Evolutionary conservation across 2,113 vertebrate species (phyloP), one percentile per base, ranked within the genome.

Genomic region (Prolemur simus): DNA sequence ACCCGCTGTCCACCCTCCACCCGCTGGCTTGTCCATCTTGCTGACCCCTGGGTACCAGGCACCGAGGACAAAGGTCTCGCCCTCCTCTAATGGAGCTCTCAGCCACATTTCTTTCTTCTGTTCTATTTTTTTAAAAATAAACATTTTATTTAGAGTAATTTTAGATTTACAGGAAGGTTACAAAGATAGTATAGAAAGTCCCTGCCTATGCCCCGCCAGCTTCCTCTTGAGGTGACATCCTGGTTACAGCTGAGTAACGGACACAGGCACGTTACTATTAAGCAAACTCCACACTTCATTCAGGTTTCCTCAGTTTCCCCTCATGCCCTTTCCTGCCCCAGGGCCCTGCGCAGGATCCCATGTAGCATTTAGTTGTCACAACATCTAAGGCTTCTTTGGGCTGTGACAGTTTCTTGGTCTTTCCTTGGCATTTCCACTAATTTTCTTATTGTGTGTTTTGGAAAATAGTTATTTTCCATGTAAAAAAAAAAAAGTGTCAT

Each of bases 1-100:
- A 42, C 37, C 5, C 15, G 42, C 17, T 8, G 15, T 42, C 58
- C 13, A 60, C 13, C 34, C 39, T 42, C 42, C 37, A 3, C n/a
- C 66, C 11, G 3, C 66, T 37, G 5, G 86, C 52, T 87, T 73
- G 52, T 74, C 73, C 87, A 32, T 63, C 37, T 45, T 6, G 2
- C 25, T n/a, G 0, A 8, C 32, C 14, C 73, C 64, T 34, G 1
- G 32, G 34, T 0, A 14, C 71, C 2, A 25, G 8, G 21, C 10
- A 1, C 64, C 21, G 18, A 37, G 56, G 32, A 6, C 23, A 0
- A 13, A 60, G 2, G 20, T 58, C 5, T 52, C 12, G 6, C 10
- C 68, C 20, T 39, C 54, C 34, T 8, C 47, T 23, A 39, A 47
- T 39, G 5, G n/a, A 45, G 71, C 21, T 32, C 58, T 77, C 15